Evolutionary conservation across 2,113 vertebrate species (phyloP).

Genomic region (Ellobius talpinus): DNA sequence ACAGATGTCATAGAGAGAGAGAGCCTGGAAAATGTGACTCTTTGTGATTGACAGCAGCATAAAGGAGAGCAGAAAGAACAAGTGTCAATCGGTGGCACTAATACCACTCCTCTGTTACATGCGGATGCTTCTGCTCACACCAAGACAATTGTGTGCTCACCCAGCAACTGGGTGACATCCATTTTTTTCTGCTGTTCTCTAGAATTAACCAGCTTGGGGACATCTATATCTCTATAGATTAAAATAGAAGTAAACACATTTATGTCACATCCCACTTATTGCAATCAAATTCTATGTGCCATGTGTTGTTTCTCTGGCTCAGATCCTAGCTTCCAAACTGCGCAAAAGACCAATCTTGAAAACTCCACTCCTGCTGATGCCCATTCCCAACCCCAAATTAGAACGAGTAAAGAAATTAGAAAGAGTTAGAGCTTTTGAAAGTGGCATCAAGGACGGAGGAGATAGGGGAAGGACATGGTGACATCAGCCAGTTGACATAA

Average conservation of each 20-base stretch:
- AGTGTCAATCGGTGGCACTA: neutral
- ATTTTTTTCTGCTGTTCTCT: conserved; percentile 6
- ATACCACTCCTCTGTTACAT: too few relatives aligned
- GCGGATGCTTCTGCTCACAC: neutral
- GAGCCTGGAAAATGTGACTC: neutral
- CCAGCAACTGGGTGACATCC: neutral
- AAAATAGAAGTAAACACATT: conserved; percentile 58
- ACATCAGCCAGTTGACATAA: neutral
- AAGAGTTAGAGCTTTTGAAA: neutral
- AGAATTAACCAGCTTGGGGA: conserved; percentile 13
- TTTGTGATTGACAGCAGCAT: neutral
- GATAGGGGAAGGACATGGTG: neutral
- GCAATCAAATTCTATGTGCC: conserved; percentile 24
- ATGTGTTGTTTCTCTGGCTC: conserved; percentile 31
- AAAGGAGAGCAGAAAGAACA: neutral
- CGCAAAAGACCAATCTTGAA: conserved; percentile 52
- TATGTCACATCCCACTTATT: conserved; percentile 31
- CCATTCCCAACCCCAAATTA: conserved; percentile 1
- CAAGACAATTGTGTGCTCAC: neutral
- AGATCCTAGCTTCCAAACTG: conserved; percentile 26
- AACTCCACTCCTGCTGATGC: neutral
- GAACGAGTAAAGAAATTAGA: conserved; percentile 29
- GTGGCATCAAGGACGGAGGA: neutral
- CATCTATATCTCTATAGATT: conserved; percentile 14
- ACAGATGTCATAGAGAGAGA: neutral